Conservation (phyloP, 2,888 invertebrate genomes). For the Ganaspis brasiliensis region DNA sequence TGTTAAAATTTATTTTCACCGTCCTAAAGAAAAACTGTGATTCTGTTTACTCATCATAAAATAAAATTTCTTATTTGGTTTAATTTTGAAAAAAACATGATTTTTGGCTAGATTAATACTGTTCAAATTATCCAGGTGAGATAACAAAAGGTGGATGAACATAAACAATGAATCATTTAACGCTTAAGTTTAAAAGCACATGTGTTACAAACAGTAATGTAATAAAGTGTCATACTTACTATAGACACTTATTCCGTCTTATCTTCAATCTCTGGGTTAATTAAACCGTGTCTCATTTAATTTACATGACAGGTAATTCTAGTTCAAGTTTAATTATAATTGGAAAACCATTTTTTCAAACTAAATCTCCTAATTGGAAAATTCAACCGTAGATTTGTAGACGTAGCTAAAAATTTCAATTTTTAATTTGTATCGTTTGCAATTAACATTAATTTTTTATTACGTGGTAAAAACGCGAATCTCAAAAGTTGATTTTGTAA, state of each 20-base stretch:
- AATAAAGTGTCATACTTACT: slow-evolving; percentile 19
- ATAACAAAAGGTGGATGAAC: slow-evolving; percentile 20
- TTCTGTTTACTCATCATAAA: background rate
- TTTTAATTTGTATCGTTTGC: background rate
- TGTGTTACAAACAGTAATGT: background rate
- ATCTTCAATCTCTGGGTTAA: slow-evolving; percentile 2
- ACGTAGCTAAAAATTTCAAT: background rate
- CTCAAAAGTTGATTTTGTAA: no score
- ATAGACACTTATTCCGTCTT: background rate
- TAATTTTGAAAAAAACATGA: background rate
- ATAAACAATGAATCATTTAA: slow-evolving; percentile 30
- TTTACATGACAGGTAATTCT: slow-evolving; percentile 18
- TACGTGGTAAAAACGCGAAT: no score
- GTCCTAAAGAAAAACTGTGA: background rate
- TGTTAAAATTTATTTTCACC: background rate
- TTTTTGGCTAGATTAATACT: background rate
- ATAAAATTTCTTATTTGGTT: background rate
- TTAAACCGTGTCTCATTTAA: background rate
- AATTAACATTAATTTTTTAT: no score
- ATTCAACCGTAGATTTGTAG: background rate
- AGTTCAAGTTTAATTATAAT: background rate
- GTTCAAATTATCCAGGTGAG: slow-evolving; percentile 7
- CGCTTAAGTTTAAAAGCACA: background rate
- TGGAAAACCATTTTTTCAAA: background rate
- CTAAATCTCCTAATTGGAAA: background rate